Evolutionary conservation across 1,140 invertebrate species (phyloP).

Genomic region (Harpegnathos saltator): DNA sequence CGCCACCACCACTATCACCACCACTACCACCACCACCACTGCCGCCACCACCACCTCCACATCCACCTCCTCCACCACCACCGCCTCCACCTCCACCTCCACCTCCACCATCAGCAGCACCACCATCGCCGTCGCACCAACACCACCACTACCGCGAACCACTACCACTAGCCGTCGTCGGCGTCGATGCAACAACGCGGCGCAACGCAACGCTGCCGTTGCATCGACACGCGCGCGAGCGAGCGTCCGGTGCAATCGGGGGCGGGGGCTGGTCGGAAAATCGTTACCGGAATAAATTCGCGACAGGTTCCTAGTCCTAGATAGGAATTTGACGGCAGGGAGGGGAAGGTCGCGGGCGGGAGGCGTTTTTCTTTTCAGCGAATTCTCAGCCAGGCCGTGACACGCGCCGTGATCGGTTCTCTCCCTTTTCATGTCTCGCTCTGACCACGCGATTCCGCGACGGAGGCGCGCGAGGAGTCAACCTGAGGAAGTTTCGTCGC

Average conservation of each 20-base stretch:
- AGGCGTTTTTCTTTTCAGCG: no score
- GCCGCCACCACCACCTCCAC: neutral
- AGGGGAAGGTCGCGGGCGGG: neutral
- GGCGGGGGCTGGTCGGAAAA: neutral
- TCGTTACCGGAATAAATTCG: neutral
- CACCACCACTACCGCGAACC: no score
- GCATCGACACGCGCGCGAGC: conserved; percentile 61
- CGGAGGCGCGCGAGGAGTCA: no score
- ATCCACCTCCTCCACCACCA: no score
- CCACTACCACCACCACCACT: neutral
- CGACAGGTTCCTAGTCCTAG: no score
- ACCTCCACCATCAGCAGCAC: conserved; percentile 6
- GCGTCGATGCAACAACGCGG: no score
- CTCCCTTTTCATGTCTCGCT: no score
- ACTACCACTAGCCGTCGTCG: conserved; percentile 20
- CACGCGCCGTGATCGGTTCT: no score
- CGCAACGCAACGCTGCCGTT: neutral
- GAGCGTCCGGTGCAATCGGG: neutral
- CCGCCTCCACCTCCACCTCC: neutral
- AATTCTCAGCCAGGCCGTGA: no score
- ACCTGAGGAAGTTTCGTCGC: neutral
- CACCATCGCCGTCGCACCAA: neutral
- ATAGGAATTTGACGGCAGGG: conserved; percentile 16
- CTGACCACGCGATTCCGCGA: no score
- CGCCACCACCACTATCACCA: conserved; percentile 18